phyloP scores from a whole-genome alignment of 2,797 vertebrate genomes.

The Octomys mimax region DNA sequence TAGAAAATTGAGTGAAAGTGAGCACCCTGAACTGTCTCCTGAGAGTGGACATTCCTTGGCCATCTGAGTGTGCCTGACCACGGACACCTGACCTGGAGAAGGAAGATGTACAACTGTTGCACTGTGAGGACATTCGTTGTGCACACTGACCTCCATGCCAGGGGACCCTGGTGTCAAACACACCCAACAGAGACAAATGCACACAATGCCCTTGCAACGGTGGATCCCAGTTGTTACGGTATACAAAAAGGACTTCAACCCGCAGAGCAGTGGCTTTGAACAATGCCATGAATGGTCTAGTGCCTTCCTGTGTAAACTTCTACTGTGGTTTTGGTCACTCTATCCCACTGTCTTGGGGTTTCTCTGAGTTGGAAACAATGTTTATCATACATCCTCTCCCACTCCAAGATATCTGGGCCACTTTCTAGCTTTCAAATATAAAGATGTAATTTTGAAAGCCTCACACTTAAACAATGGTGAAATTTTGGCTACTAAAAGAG shows the following conservation, averaged over 20 bases:
- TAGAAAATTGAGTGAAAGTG: slow-evolving; percentile 95
- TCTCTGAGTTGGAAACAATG: slow-evolving; percentile 3
- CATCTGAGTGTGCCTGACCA: slow-evolving; percentile 92
- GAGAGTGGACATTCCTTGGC: slow-evolving; percentile 95
- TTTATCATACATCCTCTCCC: not conserved
- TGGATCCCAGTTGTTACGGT: not conserved
- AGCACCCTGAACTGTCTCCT: slow-evolving; percentile 95
- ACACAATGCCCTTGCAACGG: not conserved
- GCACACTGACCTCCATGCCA: too few relatives aligned
- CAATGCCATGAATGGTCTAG: not conserved
- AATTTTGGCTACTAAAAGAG: not conserved
- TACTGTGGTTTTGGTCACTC: not conserved
- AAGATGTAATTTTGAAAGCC: slow-evolving; percentile 35
- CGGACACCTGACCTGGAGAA: not conserved
- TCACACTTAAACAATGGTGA: not conserved
- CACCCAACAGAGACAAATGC: not conserved
- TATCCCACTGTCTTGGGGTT: not conserved
- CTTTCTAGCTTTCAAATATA: not conserved
- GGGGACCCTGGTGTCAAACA: not conserved
- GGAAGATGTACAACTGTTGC: not conserved
- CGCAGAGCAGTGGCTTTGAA: not conserved
- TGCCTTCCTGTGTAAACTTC: not conserved
- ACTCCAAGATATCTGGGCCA: not conserved
- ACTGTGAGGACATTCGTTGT: not conserved
- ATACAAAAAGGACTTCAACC: not conserved